Percentiles rank a stretch among this genome's conserved stretches.
Conservation (phyloP, 2,113 vertebrate species). For the Psophia crepitans region DNA sequence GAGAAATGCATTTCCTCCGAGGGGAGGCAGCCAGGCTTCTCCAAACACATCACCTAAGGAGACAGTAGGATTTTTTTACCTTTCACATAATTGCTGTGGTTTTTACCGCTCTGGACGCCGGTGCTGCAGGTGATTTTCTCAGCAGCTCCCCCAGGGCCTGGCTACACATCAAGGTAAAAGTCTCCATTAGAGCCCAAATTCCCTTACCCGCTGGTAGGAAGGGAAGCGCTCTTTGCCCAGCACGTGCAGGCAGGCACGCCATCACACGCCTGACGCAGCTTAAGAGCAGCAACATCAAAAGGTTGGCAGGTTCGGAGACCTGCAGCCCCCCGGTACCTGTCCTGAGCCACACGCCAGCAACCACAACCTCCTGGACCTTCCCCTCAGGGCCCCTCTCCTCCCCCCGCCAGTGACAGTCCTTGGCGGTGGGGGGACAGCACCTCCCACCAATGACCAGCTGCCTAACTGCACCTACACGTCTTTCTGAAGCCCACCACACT, state of each 20-base stretch:
- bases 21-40: neutral
- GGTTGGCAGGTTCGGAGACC: rapidly evolving
- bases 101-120: neutral
- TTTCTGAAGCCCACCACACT: neutral
- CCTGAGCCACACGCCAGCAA: neutral
- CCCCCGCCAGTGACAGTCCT: neutral
- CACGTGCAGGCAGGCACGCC: neutral
- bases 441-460: neutral
- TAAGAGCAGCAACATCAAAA: neutral
- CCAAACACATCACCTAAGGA: neutral
- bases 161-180: neutral
- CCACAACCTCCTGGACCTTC: neutral
- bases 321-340: neutral
- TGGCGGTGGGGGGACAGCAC: neutral
- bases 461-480: rapidly evolving
- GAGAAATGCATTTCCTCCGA: neutral
- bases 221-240: neutral
- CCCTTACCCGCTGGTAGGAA: neutral
- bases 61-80: neutral
- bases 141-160: neutral
- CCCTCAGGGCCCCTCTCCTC: neutral
- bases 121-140: neutral
- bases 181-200: neutral
- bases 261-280: neutral
- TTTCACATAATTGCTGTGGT: neutral